Evolutionary conservation across 2,797 vertebrate species (phyloP), one percentile per base, ranked within the genome.

Genomic region (Mus minutoides): DNA sequence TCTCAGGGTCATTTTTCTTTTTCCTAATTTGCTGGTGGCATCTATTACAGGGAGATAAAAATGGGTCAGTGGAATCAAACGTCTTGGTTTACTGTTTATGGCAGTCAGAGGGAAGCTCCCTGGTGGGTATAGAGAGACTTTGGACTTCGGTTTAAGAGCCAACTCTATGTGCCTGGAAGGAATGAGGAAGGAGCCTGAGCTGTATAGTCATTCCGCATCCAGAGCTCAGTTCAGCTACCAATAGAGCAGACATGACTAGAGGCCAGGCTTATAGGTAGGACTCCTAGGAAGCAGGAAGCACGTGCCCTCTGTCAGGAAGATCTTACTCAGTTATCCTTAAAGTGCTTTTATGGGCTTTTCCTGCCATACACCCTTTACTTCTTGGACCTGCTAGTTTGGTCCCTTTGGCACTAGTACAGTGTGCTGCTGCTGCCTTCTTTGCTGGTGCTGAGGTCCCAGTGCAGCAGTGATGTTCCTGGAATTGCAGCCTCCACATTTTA

Each of bases 1-100:
- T 85, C 83, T 92, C 80, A 69, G 77, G 40, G 22, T 93, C 29
- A 88, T 52, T 90, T 76, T 40, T 88, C 64, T 73, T 26, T 86
- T 87, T 43, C 40, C 22, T 88, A 26, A 49, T 80, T 96, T 88
- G 2, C 46, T 88, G 22, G 46, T 71, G 26, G 22, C 54, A 49
- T 77, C n/a, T 76, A 19, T 56, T 60, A 52, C n/a, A 73, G 37
- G 2, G 80, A 85, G 56, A 0, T 37, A 62, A 24, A 67, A 82
- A 43, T 77, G 79, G 52, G 8, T 78, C 90, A 76, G 0, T 64
- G 64, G 29, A 79, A 43, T 75, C 14, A 52, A 64, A 85, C 79
- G 19, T 31, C 67, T 62, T 69, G 2, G 85, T 73, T 77, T 56
- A 83, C 12, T 14, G 8, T 40, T 58, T n/a, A 64, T 83, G 56